Base-by-base conservation (phyloP, 2,888 invertebrate species). In the Desoria tigrina region DNA sequence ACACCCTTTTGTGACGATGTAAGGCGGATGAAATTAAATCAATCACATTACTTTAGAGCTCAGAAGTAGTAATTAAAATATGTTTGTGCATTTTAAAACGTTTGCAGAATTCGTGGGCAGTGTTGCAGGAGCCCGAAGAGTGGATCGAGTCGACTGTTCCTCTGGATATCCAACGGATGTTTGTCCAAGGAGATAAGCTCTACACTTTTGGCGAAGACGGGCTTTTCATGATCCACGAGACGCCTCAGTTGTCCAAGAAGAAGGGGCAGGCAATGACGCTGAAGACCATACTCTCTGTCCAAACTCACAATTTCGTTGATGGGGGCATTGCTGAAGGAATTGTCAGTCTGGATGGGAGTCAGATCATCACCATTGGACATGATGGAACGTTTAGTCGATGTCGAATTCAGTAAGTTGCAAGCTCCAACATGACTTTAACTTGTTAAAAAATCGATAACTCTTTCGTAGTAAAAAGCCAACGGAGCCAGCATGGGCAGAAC, bases 191-290 rank as follows among this genome's bases (percentile, higher is more conserved):
- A 9, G 59, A 64, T 7, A 68, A 62, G 28, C 58, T 75, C 21
- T 71, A 63, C 28, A 65, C 72, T 1, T 75, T 75, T 64, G 63
- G 66, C 1, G 69, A 72, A 49, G 72, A 74, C 39, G 75, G 75
- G 14, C 24, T 32, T 24, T 58, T 69, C 21, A 65, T 63, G 32
- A 55, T 68, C 2, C 66, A 72, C 53, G 62, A 66, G n/a, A 64
- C 70, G 1, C 74, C 75, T 0, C 32, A 56, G 1, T 49, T 65
- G 21, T 61, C 68, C 7, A 60, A 55, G 39, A 68, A 62, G 55
- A 65, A 63, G 28, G 45, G 14, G 2, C 58, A 65, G 26, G 54
- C 50, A 23, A 72, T 67, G 61, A 32, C 26, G 4, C 42, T 65
- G 16, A 58, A 57, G n/a, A 42, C 69, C 2, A 21, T 72, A 2